A percentile compares a stretch with the other conserved stretches of the same genome.
phyloP scores from a whole-genome alignment of 2,888 invertebrate genomes.

The Drosophila silvestris region DNA sequence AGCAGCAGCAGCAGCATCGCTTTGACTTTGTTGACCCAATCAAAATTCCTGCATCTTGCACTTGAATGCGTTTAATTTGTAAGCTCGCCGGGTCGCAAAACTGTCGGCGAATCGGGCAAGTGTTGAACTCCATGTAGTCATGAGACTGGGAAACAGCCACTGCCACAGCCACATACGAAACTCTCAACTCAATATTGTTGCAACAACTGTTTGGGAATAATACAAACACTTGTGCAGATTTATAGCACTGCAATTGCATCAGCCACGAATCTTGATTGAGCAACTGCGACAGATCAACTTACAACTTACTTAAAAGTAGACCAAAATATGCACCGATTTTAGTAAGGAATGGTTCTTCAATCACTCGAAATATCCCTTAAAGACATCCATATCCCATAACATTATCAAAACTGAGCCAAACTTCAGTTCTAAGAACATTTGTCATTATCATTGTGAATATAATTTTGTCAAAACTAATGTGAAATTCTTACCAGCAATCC shows the following conservation, averaged over 20 bases:
- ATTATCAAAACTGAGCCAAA: neutral
- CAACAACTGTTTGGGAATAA: neutral
- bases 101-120: constrained; percentile 9
- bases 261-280: constrained; percentile 10
- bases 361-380: neutral
- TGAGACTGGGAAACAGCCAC: constrained; percentile 8
- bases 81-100: constrained; percentile 49
- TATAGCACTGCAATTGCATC: neutral
- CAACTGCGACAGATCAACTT: neutral
- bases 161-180: neutral
- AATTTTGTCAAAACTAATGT: no score
- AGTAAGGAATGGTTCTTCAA: neutral
- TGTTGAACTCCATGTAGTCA: constrained; percentile 35
- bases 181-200: neutral
- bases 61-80: constrained; percentile 81
- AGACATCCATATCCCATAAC: neutral
- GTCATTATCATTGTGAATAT: no score
- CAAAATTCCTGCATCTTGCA: constrained; percentile 78
- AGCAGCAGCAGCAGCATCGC: constrained; percentile 4
- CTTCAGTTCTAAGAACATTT: neutral
- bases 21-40: constrained; percentile 76
- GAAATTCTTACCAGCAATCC: no score
- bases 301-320: neutral
- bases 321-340: neutral
- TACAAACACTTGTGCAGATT: constrained; percentile 6